Evolutionary conservation across 2,888 invertebrate genomes (phyloP), one percentile per base, ranked within the genome.

Genomic region (Zaprionus bogoriensis): DNA sequence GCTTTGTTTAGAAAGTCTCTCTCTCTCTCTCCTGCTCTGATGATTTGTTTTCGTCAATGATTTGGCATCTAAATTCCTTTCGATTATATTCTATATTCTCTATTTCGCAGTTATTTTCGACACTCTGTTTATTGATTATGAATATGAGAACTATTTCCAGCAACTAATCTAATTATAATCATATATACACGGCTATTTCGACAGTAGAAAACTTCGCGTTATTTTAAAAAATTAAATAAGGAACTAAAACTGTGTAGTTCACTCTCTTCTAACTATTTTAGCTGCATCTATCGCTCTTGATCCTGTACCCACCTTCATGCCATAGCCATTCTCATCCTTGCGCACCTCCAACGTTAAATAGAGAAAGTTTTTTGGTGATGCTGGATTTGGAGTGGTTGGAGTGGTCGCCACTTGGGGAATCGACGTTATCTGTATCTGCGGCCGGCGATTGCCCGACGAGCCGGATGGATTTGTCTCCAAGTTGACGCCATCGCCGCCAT

Each of bases 271-370:
- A n/a, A 19, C 7, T 4, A 23, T 23, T 23, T 23, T n/a, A n/a
- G n/a, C n/a, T n/a, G n/a, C n/a, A n/a, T 14, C 32, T 32, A 3
- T 32, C 9, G 3, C 0, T 10, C 4, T 39, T 39, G 10, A 20
- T 39, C 4, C 17, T 38, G 4, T 20, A 75, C 87, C 70, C 51
- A 91, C 91, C 90, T 91, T 91, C 91, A 91, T 91, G 42, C 91
- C 91, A 68, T 91, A 91, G 63, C 91, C 91, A 71, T 89, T 90
- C 23, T 89, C 89, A 76, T 91, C 91, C 79, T 91, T 91, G 28
- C 91, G 89, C 64, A 91, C 91, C 45, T 91, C 91, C 57, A 91
- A 79, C 46, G 89, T 90, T 74, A 91, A 86, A 77, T 88, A 88
- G 77, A 90, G 90, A 68, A 90, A 90, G 61, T 88, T 82, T 84